Base-by-base conservation (phyloP, 2,113 vertebrate genomes). In the Meles meles region DNA sequence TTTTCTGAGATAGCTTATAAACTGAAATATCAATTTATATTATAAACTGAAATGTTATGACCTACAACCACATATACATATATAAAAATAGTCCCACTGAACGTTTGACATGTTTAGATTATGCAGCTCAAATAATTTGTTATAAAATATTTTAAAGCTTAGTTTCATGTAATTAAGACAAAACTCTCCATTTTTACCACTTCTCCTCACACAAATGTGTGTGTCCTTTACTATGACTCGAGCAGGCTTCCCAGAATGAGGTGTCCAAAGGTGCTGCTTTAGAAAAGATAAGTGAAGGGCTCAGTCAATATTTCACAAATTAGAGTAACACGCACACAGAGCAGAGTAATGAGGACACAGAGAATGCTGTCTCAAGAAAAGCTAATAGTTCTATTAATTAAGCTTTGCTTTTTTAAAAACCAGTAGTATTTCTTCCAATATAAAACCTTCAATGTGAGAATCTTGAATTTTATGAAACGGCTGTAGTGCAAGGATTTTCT, bases 71-170 rank as follows among this genome's bases (percentile, higher is more conserved):
- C 98, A 97, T 97, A 98, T 97, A 94, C 96, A 98, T 97, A 98
- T 98, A 98, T 94, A 69, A 98, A 96, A 98, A 98, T 98, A 98
- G 98, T 97, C 97, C 97, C 98, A 97, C 97, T 97, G 98, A 98
- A 98, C 95, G 97, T 98, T 79, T 98, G 98, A 98, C 98, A 98
- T 98, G 98, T 98, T 98, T 98, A 98, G 97, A 98, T 97, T 95
- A 98, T 97, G 96, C 97, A 98, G 96, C 90, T 97, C 97, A 98
- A 96, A 97, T 95, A 37, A 93, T 98, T 96, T 98, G 87, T 98
- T 97, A 98, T 81, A 97, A 98, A 98, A 98, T 96, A 98, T 87
- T 25, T 44, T 97, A 96, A 98, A 98, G 97, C 94, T 98, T 97
- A 97, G 97, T 97, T 98, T 98, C 94, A 93, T 97, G 97, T n/a